Percentiles rank a stretch among this genome's conserved stretches.
Evolutionary conservation across 2,797 vertebrate genomes (phyloP).

Genomic region (Pipistrellus pipistrellus): DNA sequence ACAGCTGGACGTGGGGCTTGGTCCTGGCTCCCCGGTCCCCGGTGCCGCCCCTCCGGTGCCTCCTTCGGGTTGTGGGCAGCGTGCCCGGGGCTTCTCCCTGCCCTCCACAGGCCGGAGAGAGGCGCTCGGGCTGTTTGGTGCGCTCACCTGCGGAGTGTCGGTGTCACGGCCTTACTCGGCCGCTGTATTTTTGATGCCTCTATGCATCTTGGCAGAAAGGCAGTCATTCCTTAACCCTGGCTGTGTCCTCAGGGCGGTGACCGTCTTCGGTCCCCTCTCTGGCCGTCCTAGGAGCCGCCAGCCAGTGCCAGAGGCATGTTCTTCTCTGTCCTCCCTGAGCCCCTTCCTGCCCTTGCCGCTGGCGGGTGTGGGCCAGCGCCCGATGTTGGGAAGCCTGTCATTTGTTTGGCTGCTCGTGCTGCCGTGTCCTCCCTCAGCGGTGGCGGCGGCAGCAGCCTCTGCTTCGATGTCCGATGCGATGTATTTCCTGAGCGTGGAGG

Average conservation of each 20-base stretch:
- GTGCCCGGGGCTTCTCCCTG: background rate
- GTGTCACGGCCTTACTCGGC: background rate
- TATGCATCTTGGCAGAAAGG: background rate
- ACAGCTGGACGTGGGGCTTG: background rate
- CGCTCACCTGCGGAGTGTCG: background rate
- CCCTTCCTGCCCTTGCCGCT: constrained; percentile 43
- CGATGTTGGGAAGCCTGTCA: constrained; percentile 66
- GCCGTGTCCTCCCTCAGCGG: constrained; percentile 69
- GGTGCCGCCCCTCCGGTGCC: rapidly evolving
- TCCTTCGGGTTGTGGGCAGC: background rate
- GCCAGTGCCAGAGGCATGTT: constrained; percentile 67
- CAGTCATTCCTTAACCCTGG: background rate
- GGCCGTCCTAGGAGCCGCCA: constrained; percentile 66
- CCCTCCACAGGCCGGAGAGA: background rate
- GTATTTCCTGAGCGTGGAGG: constrained; percentile 79
- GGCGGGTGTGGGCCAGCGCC: background rate
- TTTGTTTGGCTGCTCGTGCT: constrained; percentile 36
- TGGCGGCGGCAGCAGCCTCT: constrained; percentile 71
- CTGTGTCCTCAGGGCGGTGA: background rate
- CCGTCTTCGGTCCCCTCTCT: constrained; percentile 48
- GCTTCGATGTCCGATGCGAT: constrained; percentile 81
- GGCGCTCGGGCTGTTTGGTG: background rate
- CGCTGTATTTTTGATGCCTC: background rate
- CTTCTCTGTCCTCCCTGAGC: constrained; percentile 50
- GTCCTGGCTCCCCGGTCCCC: background rate